Evolutionary conservation across 2,113 vertebrate genomes (phyloP).

Genomic region (Ciconia stormi): DNA sequence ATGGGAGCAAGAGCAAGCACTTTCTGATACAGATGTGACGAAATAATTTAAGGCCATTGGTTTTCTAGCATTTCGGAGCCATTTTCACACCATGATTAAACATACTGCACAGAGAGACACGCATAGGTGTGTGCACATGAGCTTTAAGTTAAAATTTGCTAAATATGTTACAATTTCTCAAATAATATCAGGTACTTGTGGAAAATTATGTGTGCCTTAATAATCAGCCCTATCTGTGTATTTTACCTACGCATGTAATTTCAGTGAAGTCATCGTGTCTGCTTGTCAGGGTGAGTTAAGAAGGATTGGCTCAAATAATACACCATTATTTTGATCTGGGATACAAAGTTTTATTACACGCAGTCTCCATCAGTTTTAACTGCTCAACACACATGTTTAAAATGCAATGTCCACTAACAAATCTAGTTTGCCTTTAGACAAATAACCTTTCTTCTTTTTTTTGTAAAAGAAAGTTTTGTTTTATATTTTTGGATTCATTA

Average conservation of each 20-base stretch:
- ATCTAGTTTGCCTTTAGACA: not conserved
- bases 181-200: not conserved
- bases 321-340: not conserved
- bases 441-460: not conserved
- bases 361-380: not conserved
- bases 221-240: not conserved
- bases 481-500: not conserved
- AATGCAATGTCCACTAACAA: not conserved
- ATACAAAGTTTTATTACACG: not conserved
- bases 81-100: not conserved
- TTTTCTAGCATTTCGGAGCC: not conserved
- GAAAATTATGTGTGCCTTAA: not conserved
- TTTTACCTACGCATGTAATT: not conserved
- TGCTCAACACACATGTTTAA: not conserved
- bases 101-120: fast-evolving
- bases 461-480: not conserved
- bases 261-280: not conserved
- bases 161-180: not conserved
- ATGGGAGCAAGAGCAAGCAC: not conserved
- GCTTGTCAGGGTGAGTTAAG: not conserved
- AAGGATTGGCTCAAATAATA: not conserved
- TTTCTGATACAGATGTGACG: not conserved
- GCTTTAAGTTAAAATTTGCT: not conserved
- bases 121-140: fast-evolving
- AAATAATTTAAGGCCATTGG: not conserved